Evolutionary conservation across 2,888 invertebrate genomes (phyloP).

Genomic region (Caenorhabditis imperialis): DNA sequence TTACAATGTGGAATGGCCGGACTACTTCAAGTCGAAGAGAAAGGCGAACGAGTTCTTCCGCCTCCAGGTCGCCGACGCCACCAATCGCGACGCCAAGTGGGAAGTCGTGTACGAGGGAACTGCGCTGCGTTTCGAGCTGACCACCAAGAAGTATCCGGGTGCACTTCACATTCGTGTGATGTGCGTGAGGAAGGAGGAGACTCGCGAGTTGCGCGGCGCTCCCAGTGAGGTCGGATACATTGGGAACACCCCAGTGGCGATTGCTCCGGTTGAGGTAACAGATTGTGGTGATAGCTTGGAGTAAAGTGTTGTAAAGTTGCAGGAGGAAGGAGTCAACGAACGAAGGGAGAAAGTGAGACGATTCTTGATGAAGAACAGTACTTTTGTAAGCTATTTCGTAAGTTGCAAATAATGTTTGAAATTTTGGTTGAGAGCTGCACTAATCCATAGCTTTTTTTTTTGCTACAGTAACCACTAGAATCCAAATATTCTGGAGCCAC

Average conservation of each 20-base stretch:
- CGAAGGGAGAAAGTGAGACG: too few relatives aligned
- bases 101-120: conserved; percentile 79
- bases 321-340: not conserved
- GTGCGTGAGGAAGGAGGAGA: conserved; percentile 27
- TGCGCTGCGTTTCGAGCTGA: conserved; percentile 81
- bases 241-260: conserved; percentile 33
- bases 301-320: not conserved
- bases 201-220: conserved; percentile 37
- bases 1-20: conserved; percentile 59
- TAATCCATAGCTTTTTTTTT: too few relatives aligned
- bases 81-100: conserved; percentile 53
- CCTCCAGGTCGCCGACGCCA: conserved; percentile 30
- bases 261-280: conserved; percentile 5
- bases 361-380: too few relatives aligned
- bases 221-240: conserved; percentile 56
- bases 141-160: conserved; percentile 81
- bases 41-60: conserved; percentile 30
- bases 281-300: too few relatives aligned
- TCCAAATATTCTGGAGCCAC: too few relatives aligned
- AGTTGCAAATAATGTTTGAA: too few relatives aligned
- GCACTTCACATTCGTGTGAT: conserved; percentile 54
- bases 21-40: conserved; percentile 38
- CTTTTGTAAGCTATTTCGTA: too few relatives aligned
- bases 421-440: too few relatives aligned
- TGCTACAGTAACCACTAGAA: too few relatives aligned